A percentile compares a stretch with the other conserved stretches of the same genome.
Evolutionary conservation across 2,888 invertebrate species (phyloP).

Genomic region (Gryllus longicercus): DNA sequence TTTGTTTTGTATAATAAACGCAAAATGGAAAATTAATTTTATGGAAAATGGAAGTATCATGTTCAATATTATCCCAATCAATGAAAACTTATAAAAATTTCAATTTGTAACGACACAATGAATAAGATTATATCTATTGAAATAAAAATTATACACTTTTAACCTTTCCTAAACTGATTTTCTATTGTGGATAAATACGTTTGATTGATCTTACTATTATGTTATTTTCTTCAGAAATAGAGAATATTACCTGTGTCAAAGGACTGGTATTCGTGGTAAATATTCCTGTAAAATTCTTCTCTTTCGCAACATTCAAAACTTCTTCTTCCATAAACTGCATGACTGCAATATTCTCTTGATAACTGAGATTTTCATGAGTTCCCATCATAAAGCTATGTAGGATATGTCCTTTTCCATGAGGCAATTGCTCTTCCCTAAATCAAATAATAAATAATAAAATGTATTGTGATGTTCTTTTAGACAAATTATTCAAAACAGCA

Average conservation of each 20-base stretch:
- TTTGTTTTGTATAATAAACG: too few species aligned
- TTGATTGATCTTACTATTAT: neutral
- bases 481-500: too few species aligned
- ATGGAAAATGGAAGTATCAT: too few species aligned
- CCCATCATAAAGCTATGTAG: constrained; percentile 88
- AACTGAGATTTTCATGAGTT: constrained; percentile 60
- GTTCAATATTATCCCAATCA: too few species aligned
- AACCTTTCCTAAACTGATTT: neutral
- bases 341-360: constrained; percentile 73
- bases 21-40: too few species aligned
- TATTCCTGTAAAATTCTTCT: constrained; percentile 66
- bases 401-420: constrained; percentile 63
- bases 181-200: neutral
- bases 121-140: neutral
- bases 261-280: constrained; percentile 86
- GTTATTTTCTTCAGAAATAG: neutral
- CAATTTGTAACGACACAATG: too few species aligned
- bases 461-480: too few species aligned
- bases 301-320: constrained; percentile 63
- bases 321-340: constrained; percentile 77
- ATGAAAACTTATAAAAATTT: too few species aligned
- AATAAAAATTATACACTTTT: neutral
- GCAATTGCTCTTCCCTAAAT: constrained; percentile 49
- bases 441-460: too few species aligned
- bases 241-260: constrained; percentile 68